phyloP scores from a whole-genome alignment of 64 coral and sea anemone species.

The Montipora foliosa region DNA sequence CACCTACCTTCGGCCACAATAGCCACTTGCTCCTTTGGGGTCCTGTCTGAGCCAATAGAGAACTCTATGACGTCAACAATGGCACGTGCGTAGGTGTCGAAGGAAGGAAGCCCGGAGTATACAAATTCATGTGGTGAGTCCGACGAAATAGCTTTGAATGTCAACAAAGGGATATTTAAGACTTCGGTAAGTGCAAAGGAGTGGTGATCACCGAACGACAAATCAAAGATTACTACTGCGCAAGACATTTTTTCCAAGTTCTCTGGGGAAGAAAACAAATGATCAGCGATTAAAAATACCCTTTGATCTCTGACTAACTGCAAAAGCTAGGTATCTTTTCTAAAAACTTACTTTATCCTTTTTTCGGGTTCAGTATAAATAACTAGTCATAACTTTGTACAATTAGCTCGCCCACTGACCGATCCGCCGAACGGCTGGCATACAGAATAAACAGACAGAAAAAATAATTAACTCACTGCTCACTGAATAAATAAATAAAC shows the following conservation, averaged over 20 bases:
- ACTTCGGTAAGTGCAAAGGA: constrained; percentile 56
- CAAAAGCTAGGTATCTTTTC: too few relatives aligned
- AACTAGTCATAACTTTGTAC: too few relatives aligned
- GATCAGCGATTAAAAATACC: not conserved
- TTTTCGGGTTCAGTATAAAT: too few relatives aligned
- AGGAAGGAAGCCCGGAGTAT: constrained; percentile 53
- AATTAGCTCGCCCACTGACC: too few relatives aligned
- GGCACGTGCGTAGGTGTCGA: constrained; percentile 30
- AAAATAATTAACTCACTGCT: too few relatives aligned
- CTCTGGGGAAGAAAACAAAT: constrained; percentile 14
- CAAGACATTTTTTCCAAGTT: constrained; percentile 16
- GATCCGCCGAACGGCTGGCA: too few relatives aligned
- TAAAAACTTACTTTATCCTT: too few relatives aligned
- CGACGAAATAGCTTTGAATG: constrained; percentile 10
- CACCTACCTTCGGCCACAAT: constrained; percentile 58
- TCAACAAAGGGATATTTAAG: constrained; percentile 43
- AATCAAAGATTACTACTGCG: constrained; percentile 55
- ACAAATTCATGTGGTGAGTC: not conserved
- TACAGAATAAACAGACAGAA: too few relatives aligned
- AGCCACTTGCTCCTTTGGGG: constrained; percentile 34
- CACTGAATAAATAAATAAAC: too few relatives aligned
- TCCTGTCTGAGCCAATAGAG: constrained; percentile 6
- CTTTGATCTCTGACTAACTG: too few relatives aligned
- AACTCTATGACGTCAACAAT: constrained; percentile 51
- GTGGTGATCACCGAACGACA: constrained; percentile 59